Base-by-base conservation (phyloP, 1,140 invertebrate genomes). In the Drosophila serrata region DNA sequence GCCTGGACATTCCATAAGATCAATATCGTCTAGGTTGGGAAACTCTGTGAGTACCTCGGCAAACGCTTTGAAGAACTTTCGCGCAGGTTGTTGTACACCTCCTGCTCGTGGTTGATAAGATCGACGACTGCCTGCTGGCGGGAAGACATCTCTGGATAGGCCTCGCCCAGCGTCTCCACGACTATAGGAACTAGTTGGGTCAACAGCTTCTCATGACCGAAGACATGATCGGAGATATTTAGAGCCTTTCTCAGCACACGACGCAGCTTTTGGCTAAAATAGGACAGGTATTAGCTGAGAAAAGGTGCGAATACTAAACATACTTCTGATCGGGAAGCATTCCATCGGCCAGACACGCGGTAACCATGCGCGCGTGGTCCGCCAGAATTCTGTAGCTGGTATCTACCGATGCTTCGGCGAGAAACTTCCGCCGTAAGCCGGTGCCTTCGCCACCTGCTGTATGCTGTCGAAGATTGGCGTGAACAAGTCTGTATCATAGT, bases 401-500 rank as follows among this genome's bases (percentile, higher is more conserved):
- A 92, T 99, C 97, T 37, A 97, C 72, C 17, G 91, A 80, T 43
- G 96, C 95, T 39, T 24, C 42, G 11, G 75, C 4, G 81, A 53
- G 93, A 96, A 97, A 58, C 90, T 93, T 5, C 95, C 96, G 37
- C 82, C 73, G 92, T 98, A 98, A 24, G 93, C 85, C 31, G 94
- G 93, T 45, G 94, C 93, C 72, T 94, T 82, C 0, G 88, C 81
- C 12, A 75, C 37, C 85, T 92, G 55, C 42, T 96, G 93, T 75
- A 99, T 98, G 17, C 94, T 93, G 27, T 95, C 82, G 86, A 99
- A 97, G 35, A 99, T 90, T 3, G 98, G 97, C 43, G 92, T 90
- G 92, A 99, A 99, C 24, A 99, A 93, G 94, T 99, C 98, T 0
- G 98, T 99, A 80, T 98, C 97, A 92, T 98, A 99, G 93, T 98